Evolutionary conservation across 2,797 vertebrate species (phyloP).

Genomic region (Chelidonichthys spinosus): DNA sequence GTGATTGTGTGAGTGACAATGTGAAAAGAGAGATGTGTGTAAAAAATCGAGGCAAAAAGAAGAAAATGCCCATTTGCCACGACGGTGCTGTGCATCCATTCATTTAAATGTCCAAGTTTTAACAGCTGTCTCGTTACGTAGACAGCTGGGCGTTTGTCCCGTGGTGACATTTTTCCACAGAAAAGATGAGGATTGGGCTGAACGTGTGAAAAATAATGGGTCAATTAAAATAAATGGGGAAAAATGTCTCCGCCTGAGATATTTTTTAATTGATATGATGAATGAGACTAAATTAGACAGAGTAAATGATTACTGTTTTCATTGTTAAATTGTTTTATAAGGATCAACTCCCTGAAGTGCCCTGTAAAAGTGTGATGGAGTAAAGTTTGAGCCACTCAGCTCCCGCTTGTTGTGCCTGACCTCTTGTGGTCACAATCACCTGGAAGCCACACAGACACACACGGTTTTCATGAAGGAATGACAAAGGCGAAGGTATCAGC

Average conservation of each 20-base stretch:
- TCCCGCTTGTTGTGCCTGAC: slow-evolving; percentile 49
- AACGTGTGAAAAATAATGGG: background rate
- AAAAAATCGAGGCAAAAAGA: background rate
- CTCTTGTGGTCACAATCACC: slow-evolving; percentile 59
- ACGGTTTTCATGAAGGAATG: background rate
- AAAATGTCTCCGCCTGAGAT: background rate
- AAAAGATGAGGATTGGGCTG: background rate
- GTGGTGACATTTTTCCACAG: slow-evolving; percentile 7
- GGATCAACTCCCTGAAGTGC: background rate
- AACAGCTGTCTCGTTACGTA: background rate
- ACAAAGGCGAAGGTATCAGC: background rate
- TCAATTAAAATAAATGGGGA: background rate
- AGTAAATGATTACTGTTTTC: background rate
- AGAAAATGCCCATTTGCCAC: background rate
- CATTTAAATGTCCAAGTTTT: background rate
- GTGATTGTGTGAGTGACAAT: slow-evolving; percentile 1
- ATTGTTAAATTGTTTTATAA: too few species aligned
- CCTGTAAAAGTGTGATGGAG: background rate
- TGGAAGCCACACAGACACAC: slow-evolving; percentile 5
- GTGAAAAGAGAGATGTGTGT: background rate
- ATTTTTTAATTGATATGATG: background rate
- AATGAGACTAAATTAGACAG: background rate
- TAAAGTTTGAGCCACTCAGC: slow-evolving; percentile 3
- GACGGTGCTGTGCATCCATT: slow-evolving; percentile 3
- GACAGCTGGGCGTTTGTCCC: background rate